Evolutionary conservation across 2,113 vertebrate genomes (phyloP).

Genomic region (Synchiropus splendidus): DNA sequence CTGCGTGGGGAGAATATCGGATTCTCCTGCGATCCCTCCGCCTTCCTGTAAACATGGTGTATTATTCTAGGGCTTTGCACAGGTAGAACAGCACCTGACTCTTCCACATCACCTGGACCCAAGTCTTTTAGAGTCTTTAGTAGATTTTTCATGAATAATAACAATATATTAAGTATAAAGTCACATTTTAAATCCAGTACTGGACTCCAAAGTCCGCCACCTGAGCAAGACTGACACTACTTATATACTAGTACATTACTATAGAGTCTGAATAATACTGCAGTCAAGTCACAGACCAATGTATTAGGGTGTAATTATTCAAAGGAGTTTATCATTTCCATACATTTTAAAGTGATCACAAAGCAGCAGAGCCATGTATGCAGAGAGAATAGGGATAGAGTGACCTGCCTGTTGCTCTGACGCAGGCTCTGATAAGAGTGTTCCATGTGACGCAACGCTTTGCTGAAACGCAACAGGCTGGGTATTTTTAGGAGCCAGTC

Average conservation of each 20-base stretch:
- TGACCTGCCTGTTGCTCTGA: constrained; percentile 46
- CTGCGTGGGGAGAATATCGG: constrained; percentile 50
- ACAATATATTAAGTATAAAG: too few relatives aligned
- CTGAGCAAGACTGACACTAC: too few relatives aligned
- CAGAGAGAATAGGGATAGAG: constrained; percentile 28
- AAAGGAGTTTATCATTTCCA: too few relatives aligned
- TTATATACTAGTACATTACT: too few relatives aligned
- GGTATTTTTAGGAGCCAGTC: constrained; percentile 57
- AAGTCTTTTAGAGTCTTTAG: too few relatives aligned
- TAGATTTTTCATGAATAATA: too few relatives aligned
- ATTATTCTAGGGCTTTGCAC: constrained; percentile 25
- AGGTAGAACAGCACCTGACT: constrained; percentile 9
- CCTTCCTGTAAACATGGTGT: constrained; percentile 5
- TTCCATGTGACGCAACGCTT: constrained; percentile 50
- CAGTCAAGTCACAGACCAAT: too few relatives aligned
- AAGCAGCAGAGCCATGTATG: constrained; percentile 15
- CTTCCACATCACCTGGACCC: constrained; percentile 7
- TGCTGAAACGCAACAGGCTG: constrained; percentile 37
- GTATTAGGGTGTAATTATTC: too few relatives aligned
- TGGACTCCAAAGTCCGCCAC: too few relatives aligned
- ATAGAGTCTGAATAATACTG: too few relatives aligned
- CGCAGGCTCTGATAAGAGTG: constrained; percentile 54
- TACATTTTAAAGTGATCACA: too few relatives aligned
- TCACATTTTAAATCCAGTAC: too few relatives aligned
- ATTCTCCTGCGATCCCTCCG: constrained; percentile 27